Percentiles rank a stretch among this genome's conserved stretches.
Conservation (phyloP, 2,888 invertebrate genomes). For the Lottia gigantea region DNA sequence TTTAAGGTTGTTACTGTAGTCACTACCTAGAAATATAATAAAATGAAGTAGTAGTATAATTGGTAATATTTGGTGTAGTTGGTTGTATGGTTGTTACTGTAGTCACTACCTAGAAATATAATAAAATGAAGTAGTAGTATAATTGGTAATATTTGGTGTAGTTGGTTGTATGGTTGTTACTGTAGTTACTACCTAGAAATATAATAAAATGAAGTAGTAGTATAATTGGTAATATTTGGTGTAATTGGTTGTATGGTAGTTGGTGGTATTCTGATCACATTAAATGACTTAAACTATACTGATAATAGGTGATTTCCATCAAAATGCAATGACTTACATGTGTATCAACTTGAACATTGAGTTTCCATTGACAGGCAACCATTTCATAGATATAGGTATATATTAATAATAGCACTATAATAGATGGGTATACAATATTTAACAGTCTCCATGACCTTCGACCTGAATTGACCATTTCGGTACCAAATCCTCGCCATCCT, state of each 20-base stretch:
- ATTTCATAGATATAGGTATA: slow-evolving; percentile 64
- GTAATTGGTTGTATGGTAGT: no score
- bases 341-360: slow-evolving; percentile 55
- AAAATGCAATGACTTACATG: slow-evolving; percentile 34
- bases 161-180: slow-evolving; percentile 29
- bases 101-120: no score
- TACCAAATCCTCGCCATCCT: slow-evolving; percentile 63
- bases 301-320: no score
- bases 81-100: no score
- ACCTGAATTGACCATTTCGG: slow-evolving; percentile 48
- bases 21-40: slow-evolving; percentile 22
- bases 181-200: slow-evolving; percentile 29
- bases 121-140: no score
- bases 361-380: slow-evolving; percentile 65
- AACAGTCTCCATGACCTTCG: slow-evolving; percentile 42
- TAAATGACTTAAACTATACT: neutral
- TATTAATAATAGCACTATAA: slow-evolving; percentile 55
- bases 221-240: neutral
- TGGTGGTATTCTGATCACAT: no score
- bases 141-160: slow-evolving; percentile 10
- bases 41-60: no score
- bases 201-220: neutral
- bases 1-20: slow-evolving; percentile 19
- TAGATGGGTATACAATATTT: slow-evolving; percentile 57
- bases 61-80: no score